Percentiles rank a stretch among this genome's conserved stretches.
phyloP scores from a whole-genome alignment of 1,140 invertebrate species.

The Temnothorax nylanderi region DNA sequence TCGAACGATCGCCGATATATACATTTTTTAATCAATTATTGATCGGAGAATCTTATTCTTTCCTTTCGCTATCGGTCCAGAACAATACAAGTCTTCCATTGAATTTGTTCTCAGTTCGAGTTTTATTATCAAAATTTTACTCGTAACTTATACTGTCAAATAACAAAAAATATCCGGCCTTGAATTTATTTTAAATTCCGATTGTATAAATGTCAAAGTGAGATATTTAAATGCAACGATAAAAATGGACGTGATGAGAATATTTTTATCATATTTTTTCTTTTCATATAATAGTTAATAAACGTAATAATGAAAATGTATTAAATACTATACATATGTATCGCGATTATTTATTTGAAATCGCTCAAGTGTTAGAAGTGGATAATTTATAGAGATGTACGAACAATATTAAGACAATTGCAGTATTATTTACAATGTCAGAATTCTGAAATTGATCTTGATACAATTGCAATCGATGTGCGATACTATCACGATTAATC shows the following conservation, averaged over 20 bases:
- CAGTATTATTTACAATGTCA: neutral
- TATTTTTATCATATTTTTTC: neutral
- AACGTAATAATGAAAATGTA: neutral
- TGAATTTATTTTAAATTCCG: neutral
- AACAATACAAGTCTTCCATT: neutral
- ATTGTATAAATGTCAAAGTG: neutral
- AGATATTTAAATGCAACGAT: neutral
- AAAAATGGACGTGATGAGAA: neutral
- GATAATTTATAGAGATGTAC: neutral
- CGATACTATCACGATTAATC: slow-evolving; percentile 27
- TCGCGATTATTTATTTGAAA: neutral
- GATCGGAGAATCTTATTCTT: neutral
- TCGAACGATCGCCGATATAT: neutral
- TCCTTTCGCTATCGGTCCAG: neutral
- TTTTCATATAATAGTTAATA: neutral
- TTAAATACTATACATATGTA: neutral
- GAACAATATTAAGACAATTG: neutral
- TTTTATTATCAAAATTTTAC: neutral
- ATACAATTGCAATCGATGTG: slow-evolving; percentile 30
- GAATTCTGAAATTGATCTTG: slow-evolving; percentile 30
- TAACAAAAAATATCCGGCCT: neutral
- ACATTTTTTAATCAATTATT: neutral
- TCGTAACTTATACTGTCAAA: neutral
- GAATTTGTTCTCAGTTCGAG: neutral
- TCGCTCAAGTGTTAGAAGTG: neutral